Evolutionary conservation across 2,888 invertebrate genomes (phyloP), one percentile per base, ranked within the genome.

Genomic region (Scaptomyza reducta): DNA sequence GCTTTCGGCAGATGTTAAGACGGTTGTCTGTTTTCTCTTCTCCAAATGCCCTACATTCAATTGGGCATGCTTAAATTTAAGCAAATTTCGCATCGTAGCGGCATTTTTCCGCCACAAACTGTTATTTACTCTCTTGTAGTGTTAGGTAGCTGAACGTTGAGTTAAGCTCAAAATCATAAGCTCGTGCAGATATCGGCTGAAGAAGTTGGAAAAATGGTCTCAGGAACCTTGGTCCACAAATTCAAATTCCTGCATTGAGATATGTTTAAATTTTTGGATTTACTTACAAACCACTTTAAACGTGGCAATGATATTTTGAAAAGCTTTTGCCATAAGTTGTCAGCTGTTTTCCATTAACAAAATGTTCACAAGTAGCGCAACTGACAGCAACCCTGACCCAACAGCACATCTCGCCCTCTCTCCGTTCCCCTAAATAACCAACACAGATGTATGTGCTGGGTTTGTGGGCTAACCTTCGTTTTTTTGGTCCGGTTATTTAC

Each of bases 401-500:
- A 71, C 56, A 53, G 13, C 46, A n/a, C 3, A 46, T 46, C 11
- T 14, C 0, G 16, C 25, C 10, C 14, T n/a, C 11, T 46, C 9
- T 18, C 11, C n/a, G 11, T 9, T 40, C 10, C 16, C 33, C 25
- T 42, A 7, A 2, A 2, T n/a, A n/a, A 18, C 1, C 27, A 31
- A 27, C n/a, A 18, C 22, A 25, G 50, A 16, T 35, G n/a, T 5
- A n/a, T 49, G 16, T 10, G 25, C 40, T 41, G 29, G 13, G 11
- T 41, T 49, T 22, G 18, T 50, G 10, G 55, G 35, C 31, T 42
- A 59, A 51, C 53, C 62, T 63, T 62, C 7, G 9, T 31, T 31
- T 44, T 57, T 46, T 14, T 27, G 45, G 55, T 49, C 35, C 42
- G 53, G 66, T 65, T 78, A 65, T 78, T 81, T 75, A 68, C 69